Percentiles rank a stretch among this genome's conserved stretches.
Evolutionary conservation across 2,888 invertebrate genomes (phyloP).

Genomic region (Drosophila cyrtoloma): DNA sequence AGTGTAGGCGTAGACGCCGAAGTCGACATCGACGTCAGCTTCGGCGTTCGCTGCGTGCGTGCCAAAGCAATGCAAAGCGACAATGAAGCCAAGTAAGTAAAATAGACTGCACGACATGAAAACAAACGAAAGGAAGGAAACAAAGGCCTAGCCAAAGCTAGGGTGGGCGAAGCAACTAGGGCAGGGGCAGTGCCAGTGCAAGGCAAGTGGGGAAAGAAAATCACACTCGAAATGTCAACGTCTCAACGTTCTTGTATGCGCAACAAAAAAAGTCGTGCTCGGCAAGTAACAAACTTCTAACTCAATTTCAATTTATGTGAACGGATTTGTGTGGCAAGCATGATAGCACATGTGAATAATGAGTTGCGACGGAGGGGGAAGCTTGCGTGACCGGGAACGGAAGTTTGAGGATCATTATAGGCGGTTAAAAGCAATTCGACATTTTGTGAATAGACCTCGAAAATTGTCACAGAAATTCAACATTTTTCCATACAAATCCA

Average conservation of each 20-base stretch:
- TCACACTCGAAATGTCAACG: slow-evolving; percentile 77
- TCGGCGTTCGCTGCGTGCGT: slow-evolving; percentile 48
- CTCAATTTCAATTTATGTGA: slow-evolving; percentile 19
- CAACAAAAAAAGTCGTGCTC: slow-evolving; percentile 18
- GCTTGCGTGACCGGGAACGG: background rate
- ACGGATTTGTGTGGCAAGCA: background rate
- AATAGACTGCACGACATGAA: slow-evolving; percentile 53
- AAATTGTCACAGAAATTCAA: background rate
- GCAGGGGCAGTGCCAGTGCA: slow-evolving; percentile 9
- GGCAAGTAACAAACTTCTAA: slow-evolving; percentile 9
- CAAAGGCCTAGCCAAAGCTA: slow-evolving; percentile 13
- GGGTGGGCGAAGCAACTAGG: background rate
- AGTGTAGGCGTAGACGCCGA: slow-evolving; percentile 36
- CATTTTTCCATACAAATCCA: background rate
- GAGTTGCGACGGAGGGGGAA: background rate
- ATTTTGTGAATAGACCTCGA: background rate
- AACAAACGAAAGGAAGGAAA: slow-evolving; percentile 39
- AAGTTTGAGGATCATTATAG: background rate
- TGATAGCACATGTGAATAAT: background rate
- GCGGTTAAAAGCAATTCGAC: background rate
- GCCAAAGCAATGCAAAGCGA: slow-evolving; percentile 62
- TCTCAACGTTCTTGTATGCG: slow-evolving; percentile 51
- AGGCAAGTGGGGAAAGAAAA: slow-evolving; percentile 36
- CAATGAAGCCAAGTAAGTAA: slow-evolving; percentile 58
- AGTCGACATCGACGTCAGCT: slow-evolving; percentile 18